phyloP scores from a whole-genome alignment of 2,113 vertebrate species.

The Notothenia rossii region DNA sequence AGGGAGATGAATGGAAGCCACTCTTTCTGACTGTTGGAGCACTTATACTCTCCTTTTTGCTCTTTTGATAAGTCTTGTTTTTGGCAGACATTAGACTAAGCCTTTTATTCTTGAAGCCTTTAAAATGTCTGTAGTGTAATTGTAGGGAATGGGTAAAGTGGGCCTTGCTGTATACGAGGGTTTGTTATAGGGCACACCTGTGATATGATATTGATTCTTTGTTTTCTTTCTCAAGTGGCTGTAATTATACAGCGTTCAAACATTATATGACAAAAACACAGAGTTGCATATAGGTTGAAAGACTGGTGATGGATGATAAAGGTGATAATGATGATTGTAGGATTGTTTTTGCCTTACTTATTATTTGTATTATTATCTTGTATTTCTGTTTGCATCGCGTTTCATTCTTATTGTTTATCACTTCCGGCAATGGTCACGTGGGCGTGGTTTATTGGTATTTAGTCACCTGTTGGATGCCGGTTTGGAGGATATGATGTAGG shows the following conservation, averaged over 20 bases:
- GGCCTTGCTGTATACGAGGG: not conserved
- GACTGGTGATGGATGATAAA: too few species aligned
- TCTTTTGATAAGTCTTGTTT: constrained; percentile 21
- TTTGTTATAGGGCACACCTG: constrained; percentile 1
- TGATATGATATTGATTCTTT: constrained; percentile 24
- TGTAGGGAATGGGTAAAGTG: not conserved
- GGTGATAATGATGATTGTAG: too few species aligned
- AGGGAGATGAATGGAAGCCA: constrained; percentile 17
- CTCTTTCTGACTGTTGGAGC: constrained; percentile 11
- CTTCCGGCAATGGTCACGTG: too few species aligned
- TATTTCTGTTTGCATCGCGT: too few species aligned
- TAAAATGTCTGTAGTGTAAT: not conserved
- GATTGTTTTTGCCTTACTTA: too few species aligned
- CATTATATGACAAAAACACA: not conserved
- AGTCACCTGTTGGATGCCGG: too few species aligned
- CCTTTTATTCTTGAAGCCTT: not conserved
- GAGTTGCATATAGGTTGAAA: not conserved
- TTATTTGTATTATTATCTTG: too few species aligned
- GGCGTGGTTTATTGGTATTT: too few species aligned
- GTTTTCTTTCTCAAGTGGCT: constrained; percentile 15
- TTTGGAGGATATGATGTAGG: too few species aligned
- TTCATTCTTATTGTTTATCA: too few species aligned
- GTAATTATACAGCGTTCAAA: not conserved
- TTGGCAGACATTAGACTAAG: not conserved
- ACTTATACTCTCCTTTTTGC: constrained; percentile 13